Evolutionary conservation across 2,113 vertebrate species (phyloP).

Genomic region (Campylomormyrus tamandua): DNA sequence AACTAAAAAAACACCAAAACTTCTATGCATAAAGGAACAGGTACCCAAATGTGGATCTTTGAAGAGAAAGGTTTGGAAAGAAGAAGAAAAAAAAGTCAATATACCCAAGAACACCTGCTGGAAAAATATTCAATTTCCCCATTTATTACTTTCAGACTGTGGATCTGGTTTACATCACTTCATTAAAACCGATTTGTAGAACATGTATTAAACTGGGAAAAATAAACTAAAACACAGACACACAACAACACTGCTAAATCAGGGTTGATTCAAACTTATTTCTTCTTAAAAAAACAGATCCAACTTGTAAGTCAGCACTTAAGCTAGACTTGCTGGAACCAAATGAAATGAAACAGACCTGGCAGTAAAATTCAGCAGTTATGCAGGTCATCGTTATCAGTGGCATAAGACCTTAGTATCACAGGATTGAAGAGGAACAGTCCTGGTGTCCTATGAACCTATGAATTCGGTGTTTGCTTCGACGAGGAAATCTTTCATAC

Average conservation of each 20-base stretch:
- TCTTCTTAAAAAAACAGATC: slow-evolving; percentile 4
- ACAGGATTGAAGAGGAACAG: neutral
- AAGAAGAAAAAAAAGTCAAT: neutral
- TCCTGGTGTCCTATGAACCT: neutral
- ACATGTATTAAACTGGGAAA: neutral
- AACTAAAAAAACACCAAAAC: neutral
- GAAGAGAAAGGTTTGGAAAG: neutral
- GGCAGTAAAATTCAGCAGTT: neutral
- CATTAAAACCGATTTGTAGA: neutral
- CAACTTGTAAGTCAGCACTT: neutral
- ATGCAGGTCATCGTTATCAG: neutral
- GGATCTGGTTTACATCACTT: slow-evolving; percentile 11
- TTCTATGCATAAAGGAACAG: neutral
- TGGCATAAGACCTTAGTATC: neutral
- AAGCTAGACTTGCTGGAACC: neutral
- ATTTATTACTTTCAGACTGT: slow-evolving; percentile 14
- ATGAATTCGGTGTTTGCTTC: neutral
- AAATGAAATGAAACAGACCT: neutral
- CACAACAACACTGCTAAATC: neutral
- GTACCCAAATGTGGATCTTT: neutral
- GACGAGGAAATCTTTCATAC: neutral
- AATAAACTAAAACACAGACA: neutral
- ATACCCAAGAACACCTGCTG: neutral
- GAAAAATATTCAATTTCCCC: slow-evolving; percentile 6
- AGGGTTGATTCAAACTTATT: neutral